Base-by-base conservation (phyloP, 2,888 invertebrate genomes). In the Halocaridina rubra region DNA sequence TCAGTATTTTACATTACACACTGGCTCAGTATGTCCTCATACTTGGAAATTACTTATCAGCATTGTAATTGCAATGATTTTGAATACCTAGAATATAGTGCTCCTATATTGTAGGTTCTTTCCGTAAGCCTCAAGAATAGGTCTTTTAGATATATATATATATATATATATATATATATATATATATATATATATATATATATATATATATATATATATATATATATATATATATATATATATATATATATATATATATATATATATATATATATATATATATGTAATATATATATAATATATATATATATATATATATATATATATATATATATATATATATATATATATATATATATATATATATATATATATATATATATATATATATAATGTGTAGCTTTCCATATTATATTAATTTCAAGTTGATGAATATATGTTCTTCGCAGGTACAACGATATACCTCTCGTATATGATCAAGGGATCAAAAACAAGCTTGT, bases 401-500 rank as follows among this genome's bases (percentile, higher is more conserved):
- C n/a, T n/a, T n/a, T n/a, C n/a, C n/a, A n/a, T n/a, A n/a, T n/a
- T n/a, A n/a, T n/a, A n/a, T n/a, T n/a, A n/a, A n/a, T n/a, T n/a
- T n/a, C n/a, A n/a, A n/a, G n/a, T n/a, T n/a, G 53, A 1, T 5
- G 53, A 53, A 4, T 29, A 29, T 69, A 5, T 69, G 3, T 29
- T 16, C 13, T 67, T 64, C 64, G 30, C 85, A 94, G 94, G 89
- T 99, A 96, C 92, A 99, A 99, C 91, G 99, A 99, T 92, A 96
- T 99, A 89, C 94, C 95, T 80, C 92, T 99, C 88, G 94, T 95
- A 76, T 96, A 96, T 91, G 97, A 99, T 90, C 92, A 94, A 90
- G 93, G 93, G 29, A 94, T 97, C 89, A 98, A 96, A 91, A 92
- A 95, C 88, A 94, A 96, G 89, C 93, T 99, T 88, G 92, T 94